Conservation (phyloP, 1,140 invertebrate genomes). For the Diorhabda elongata region DNA sequence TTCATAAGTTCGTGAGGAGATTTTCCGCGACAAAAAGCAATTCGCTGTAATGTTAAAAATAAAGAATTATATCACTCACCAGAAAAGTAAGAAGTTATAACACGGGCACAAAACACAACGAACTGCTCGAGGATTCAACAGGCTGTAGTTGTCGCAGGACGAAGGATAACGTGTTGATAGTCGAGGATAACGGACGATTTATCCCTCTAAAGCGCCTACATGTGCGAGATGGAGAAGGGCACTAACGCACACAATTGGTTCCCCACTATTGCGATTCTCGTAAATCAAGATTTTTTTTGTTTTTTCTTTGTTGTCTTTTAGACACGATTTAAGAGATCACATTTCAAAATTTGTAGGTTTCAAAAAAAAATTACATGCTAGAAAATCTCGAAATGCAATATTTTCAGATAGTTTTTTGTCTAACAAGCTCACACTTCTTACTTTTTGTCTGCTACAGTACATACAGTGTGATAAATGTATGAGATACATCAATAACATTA, state of each 20-base stretch:
- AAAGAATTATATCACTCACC: neutral
- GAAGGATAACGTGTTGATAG: constrained; percentile 2
- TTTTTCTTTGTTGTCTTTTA: neutral
- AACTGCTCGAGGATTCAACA: neutral
- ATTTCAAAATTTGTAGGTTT: too few species aligned
- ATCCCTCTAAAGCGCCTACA: neutral
- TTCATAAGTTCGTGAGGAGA: too few species aligned
- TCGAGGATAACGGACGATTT: neutral
- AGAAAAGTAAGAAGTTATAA: constrained; percentile 1
- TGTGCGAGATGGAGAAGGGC: neutral
- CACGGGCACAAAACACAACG: neutral
- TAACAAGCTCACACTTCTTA: neutral
- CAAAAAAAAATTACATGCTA: too few species aligned
- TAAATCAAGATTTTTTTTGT: neutral
- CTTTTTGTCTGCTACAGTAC: neutral
- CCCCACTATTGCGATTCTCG: neutral
- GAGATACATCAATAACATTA: too few species aligned
- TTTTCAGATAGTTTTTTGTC: neutral
- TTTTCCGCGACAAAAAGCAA: too few species aligned
- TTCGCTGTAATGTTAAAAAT: neutral
- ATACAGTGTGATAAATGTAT: too few species aligned
- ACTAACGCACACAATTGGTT: neutral
- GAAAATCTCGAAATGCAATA: too few species aligned
- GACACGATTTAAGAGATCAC: neutral
- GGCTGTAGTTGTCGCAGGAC: neutral